Evolutionary conservation across 64 coral and sea anemone genomes (phyloP), one percentile per base, ranked within the genome.

Genomic region (Montipora foliosa): DNA sequence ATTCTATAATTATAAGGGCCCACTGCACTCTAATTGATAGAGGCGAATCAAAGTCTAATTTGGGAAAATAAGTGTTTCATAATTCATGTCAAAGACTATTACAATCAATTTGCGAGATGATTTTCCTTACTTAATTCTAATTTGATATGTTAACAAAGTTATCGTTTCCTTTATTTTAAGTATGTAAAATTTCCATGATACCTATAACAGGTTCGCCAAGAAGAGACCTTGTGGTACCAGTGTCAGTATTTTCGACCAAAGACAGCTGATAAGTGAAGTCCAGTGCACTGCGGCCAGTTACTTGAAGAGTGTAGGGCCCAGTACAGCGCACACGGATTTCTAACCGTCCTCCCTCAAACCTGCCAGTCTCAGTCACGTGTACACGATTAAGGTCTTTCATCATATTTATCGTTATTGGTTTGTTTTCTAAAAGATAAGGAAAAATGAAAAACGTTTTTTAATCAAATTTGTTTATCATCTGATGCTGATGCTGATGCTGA

Each of bases 211-310:
- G 93, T 37, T 82, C 82, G 49, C 93, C 93, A 75, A 67, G 55
- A 13, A 94, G 47, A 6, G n/a, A 24, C 21, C 11, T 90, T 0
- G 75, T 47, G 15, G 73, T 50, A 16, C 58, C 58, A 11, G 70
- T 78, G 2, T 78, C 47, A 20, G 44, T 47, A 24, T 87, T 79
- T 15, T 87, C 68, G 37, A 89, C 45, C 4, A 19, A 51, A 25
- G 89, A 77, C 64, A 94, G 82, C 79, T 90, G 93, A 75, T 94
- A 94, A 8, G 69, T 90, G 47, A 94, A 84, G 77, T 94, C 93
- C 14, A 94, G 22, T 10, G 44, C 15, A 83, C 93, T 94, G 14
- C 82, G 86, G 44, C 78, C 93, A 77, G 93, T 84, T 15, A 94
- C 93, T 11, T 84, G 87, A 10, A 94, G 93, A 78, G 53, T 78